A percentile compares a stretch with the other conserved stretches of the same genome.
phyloP scores from a whole-genome alignment of 2,888 invertebrate genomes.

The Erebia aethiops region DNA sequence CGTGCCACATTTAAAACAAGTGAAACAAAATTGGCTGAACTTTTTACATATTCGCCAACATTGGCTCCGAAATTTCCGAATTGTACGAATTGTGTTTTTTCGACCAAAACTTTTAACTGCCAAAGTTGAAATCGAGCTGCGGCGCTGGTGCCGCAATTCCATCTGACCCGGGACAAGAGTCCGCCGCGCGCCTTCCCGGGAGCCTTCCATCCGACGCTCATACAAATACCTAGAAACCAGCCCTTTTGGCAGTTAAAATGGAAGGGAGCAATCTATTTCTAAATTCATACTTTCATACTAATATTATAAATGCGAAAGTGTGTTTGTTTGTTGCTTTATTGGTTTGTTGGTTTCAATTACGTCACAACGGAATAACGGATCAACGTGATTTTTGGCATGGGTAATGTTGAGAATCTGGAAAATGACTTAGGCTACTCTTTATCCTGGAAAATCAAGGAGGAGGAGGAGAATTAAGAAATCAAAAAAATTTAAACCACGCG shows the following conservation, averaged over 20 bases:
- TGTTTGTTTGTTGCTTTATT: too few relatives aligned
- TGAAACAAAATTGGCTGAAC: conserved; percentile 8
- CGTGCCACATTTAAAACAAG: not conserved
- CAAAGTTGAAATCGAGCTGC: conserved; percentile 9
- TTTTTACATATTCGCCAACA: conserved; percentile 12
- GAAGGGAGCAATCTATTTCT: too few relatives aligned
- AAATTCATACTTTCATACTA: too few relatives aligned
- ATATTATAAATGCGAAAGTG: too few relatives aligned
- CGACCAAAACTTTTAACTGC: conserved; percentile 15
- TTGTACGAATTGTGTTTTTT: conserved; percentile 19
- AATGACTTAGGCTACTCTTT: too few relatives aligned
- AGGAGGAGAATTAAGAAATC: too few relatives aligned
- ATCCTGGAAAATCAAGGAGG: too few relatives aligned
- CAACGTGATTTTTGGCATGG: too few relatives aligned
- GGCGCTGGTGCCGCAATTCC: not conserved
- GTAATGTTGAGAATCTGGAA: too few relatives aligned
- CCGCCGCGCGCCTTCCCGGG: not conserved
- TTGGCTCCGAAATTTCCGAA: conserved; percentile 12
- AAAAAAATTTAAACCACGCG: too few relatives aligned
- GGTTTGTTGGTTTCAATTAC: too few relatives aligned
- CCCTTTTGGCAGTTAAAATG: not conserved
- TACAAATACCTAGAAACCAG: not conserved
- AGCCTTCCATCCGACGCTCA: not conserved
- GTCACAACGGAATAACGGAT: too few relatives aligned
- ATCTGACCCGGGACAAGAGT: not conserved